Conservation (phyloP, 2,888 invertebrate genomes). For the Athetis lepigone region DNA sequence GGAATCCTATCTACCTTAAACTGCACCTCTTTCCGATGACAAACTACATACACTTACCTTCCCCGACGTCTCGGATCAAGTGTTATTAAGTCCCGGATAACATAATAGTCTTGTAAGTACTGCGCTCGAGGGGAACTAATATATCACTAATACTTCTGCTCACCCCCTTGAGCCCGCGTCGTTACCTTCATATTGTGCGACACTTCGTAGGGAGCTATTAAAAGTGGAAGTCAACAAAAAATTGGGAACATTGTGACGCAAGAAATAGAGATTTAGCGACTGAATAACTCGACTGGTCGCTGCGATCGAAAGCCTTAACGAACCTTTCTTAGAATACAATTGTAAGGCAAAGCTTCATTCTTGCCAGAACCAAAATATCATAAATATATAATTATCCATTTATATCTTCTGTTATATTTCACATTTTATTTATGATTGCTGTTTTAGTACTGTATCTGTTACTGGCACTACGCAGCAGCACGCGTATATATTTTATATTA, state of each 20-base stretch:
- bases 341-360: neutral
- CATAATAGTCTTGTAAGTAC: constrained; percentile 53
- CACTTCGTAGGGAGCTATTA: constrained; percentile 19
- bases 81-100: constrained; percentile 47
- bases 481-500: constrained; percentile 2
- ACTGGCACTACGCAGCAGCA: neutral
- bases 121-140: constrained; percentile 14
- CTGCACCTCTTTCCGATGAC: neutral
- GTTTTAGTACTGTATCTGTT: neutral
- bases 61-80: constrained; percentile 1
- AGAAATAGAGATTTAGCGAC: constrained; percentile 19
- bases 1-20: too few species aligned
- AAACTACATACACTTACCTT: constrained; percentile 7
- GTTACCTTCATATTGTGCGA: constrained; percentile 27
- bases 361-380: neutral
- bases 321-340: neutral
- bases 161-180: constrained; percentile 2
- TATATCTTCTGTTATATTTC: neutral
- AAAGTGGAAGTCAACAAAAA: constrained; percentile 22
- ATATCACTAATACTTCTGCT: constrained; percentile 33
- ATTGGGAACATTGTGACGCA: constrained; percentile 10
- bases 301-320: neutral
- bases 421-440: neutral
- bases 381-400: neutral
- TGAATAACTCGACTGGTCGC: constrained; percentile 5